phyloP scores from a whole-genome alignment of 30 jellyfish, hydroid and myxozoan genomes.

The Hydra vulgaris region DNA sequence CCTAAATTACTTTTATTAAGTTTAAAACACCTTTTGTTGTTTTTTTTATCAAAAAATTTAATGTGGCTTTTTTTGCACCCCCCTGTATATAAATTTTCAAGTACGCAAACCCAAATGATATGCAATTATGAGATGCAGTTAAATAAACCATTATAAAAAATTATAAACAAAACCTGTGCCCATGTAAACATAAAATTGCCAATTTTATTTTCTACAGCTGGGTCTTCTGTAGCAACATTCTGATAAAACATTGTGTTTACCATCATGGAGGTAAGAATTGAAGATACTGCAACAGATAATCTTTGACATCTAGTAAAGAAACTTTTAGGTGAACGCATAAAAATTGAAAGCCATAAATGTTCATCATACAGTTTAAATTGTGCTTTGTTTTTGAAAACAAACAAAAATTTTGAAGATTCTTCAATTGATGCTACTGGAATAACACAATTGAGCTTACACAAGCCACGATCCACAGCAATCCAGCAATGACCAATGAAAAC shows the following conservation, averaged over 20 bases:
- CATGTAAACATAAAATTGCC: constrained; percentile 69
- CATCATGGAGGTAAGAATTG: constrained; percentile 79
- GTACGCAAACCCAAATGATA: too few species aligned
- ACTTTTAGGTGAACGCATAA: constrained; percentile 94
- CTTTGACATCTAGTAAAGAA: too few species aligned
- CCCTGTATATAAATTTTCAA: too few species aligned
- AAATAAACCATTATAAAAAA: too few species aligned
- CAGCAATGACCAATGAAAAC: constrained; percentile 79
- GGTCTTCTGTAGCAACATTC: constrained; percentile 48
- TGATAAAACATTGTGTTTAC: constrained; percentile 83
- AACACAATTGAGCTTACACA: constrained; percentile 71
- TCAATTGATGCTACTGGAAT: constrained; percentile 76
- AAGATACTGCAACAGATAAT: constrained; percentile 67
- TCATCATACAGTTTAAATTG: constrained; percentile 68
- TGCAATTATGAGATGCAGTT: too few species aligned
- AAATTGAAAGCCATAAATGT: constrained; percentile 89
- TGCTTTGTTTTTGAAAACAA: constrained; percentile 62
- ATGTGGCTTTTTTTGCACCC: too few species aligned
- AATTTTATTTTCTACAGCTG: constrained; percentile 66
- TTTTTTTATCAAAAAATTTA: too few species aligned
- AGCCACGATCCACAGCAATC: constrained; percentile 89
- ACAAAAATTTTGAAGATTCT: constrained; percentile 77
- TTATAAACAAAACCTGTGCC: too few species aligned
- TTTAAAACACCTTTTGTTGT: too few species aligned
- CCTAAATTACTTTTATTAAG: too few species aligned